Conservation (phyloP, 2,888 invertebrate genomes). For the Colletes collaris region DNA sequence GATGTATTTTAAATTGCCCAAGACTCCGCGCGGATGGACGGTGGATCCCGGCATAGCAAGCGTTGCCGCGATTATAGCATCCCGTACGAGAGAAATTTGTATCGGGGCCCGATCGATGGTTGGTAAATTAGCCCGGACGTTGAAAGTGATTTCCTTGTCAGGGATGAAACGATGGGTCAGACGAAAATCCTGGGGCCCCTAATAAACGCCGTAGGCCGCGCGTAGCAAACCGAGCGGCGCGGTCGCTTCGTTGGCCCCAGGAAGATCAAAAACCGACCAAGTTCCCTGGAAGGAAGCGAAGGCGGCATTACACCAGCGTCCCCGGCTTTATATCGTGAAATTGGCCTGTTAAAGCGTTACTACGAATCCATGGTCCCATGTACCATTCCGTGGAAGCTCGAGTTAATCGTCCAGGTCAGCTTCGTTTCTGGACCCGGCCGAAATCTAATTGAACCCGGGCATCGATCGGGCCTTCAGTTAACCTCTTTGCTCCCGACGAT, state of each 20-base stretch:
- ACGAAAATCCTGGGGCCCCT: constrained; percentile 64
- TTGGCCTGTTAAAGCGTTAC: constrained; percentile 80
- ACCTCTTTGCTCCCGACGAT: background rate
- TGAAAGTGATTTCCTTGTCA: constrained; percentile 71
- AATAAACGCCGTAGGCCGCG: constrained; percentile 67
- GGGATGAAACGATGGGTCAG: constrained; percentile 65
- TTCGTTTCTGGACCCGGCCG: constrained; percentile 26
- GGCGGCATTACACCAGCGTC: constrained; percentile 63
- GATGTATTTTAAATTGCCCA: too few relatives aligned
- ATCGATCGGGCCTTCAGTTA: constrained; percentile 40
- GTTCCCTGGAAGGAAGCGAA: constrained; percentile 64
- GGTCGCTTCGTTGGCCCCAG: constrained; percentile 65
- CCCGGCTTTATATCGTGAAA: constrained; percentile 75
- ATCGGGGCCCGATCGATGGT: constrained; percentile 45
- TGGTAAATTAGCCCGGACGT: constrained; percentile 55
- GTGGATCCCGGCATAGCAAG: background rate
- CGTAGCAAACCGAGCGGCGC: constrained; percentile 41
- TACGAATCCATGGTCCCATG: constrained; percentile 61
- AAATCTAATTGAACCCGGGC: constrained; percentile 50
- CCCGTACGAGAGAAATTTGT: constrained; percentile 35
- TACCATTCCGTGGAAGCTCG: constrained; percentile 62
- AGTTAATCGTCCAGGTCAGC: constrained; percentile 59
- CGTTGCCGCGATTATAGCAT: constrained; percentile 43
- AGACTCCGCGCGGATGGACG: too few relatives aligned
- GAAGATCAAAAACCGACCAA: constrained; percentile 53